Evolutionary conservation across 2,888 invertebrate genomes (phyloP).

Genomic region (Drosophila stalkeri): DNA sequence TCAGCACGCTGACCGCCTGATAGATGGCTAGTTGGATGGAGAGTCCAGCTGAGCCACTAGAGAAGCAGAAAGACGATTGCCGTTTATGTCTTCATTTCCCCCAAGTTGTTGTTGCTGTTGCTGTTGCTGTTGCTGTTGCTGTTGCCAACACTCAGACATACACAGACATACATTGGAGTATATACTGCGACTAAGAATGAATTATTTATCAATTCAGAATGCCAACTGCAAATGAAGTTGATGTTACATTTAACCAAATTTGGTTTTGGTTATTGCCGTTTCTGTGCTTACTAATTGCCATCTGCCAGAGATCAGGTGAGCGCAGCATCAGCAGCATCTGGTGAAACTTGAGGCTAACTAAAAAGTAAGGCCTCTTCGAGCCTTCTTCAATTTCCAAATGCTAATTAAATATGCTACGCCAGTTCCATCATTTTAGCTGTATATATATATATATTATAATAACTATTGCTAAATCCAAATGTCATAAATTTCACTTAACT

Average conservation of each 20-base stretch:
- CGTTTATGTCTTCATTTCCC: conserved; percentile 78
- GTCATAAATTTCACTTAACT: conserved; percentile 54
- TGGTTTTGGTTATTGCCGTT: conserved; percentile 51
- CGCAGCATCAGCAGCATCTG: conserved; percentile 30
- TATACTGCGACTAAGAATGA: conserved; percentile 58
- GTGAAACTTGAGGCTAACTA: conserved; percentile 61
- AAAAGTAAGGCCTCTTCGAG: conserved; percentile 54
- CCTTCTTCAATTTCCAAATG: conserved; percentile 9
- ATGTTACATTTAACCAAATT: conserved; percentile 83
- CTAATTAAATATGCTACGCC: conserved; percentile 7
- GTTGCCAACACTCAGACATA: conserved; percentile 17
- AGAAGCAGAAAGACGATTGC: conserved; percentile 40
- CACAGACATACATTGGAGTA: conserved; percentile 6
- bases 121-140: conserved; percentile 45
- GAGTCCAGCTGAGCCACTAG: conserved; percentile 29
- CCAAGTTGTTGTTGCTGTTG: conserved; percentile 55
- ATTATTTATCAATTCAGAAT: conserved; percentile 75
- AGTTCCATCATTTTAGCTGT: neutral
- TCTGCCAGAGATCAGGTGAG: conserved; percentile 37
- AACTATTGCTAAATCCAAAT: conserved; percentile 35
- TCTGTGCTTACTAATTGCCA: conserved; percentile 67
- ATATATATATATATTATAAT: neutral
- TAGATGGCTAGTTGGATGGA: neutral
- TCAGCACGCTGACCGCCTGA: conserved; percentile 25
- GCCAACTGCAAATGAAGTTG: conserved; percentile 76